Evolutionary conservation across 2,797 vertebrate genomes (phyloP), one percentile per base, ranked within the genome.

Genomic region (Brachymystax lenok): DNA sequence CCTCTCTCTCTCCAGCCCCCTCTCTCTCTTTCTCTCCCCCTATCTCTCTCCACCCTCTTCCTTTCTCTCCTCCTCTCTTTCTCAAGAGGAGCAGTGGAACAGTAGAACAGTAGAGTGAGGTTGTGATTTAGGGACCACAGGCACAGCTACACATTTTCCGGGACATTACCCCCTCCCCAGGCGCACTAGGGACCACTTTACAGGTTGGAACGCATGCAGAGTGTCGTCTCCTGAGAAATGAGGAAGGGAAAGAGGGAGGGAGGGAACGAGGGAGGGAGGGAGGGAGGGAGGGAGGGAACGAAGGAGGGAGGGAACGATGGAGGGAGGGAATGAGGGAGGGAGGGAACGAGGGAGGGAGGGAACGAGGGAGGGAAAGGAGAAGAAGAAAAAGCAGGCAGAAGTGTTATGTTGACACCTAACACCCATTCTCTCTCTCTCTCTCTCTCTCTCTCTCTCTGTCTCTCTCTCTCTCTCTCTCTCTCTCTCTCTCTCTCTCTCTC

Each of bases 361-460:
- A n/a, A n/a, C n/a, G n/a, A n/a, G 73, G 77, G 79, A 76, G 77
- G 79, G 77, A 80, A 82, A 77, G 80, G 80, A 85, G 74, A 16
- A 78, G 75, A 52, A 89, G 88, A 90, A 86, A 89, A 88, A 87
- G 82, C 74, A 84, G 79, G 76, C 81, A 79, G 80, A 17, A 56
- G 52, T 17, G 52, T 56, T 56, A 16, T 16, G 4, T 16, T 52
- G 51, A 12, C 12, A 13, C 17, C 51, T 54, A 5, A 54, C 3
- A n/a, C n/a, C n/a, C n/a, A n/a, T 56, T 79, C 75, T 78, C 76
- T 80, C 61, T 74, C 8, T 67, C 28, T 19, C 3, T 67, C 17
- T 70, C 1, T 50, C 35, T 70, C 3, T 30, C 64, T 66, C 63
- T 66, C 13, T 66, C n/a, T 63, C 19, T 63, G n/a, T 63, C 19